These are phyloP conservation scores for Siphlonurus alternatus DNA, from an alignment of 2,888 invertebrate species.

Conservation along the genomic window DNA sequence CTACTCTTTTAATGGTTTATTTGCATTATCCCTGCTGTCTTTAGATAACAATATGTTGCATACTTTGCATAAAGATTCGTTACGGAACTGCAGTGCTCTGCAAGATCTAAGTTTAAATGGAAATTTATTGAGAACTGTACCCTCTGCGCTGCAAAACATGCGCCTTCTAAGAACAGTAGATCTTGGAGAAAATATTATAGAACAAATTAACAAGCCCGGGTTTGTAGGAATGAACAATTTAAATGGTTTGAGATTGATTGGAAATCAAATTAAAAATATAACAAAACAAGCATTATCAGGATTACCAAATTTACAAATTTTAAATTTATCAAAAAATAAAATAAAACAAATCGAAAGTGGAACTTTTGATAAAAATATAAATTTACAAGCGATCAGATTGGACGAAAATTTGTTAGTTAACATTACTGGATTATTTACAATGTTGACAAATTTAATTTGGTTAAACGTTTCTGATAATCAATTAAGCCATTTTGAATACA, in stretches of 20 bases:
- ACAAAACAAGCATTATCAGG: conserved; percentile 64
- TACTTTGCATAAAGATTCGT: conserved; percentile 72
- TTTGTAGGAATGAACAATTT: conserved; percentile 73
- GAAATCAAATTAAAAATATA: conserved; percentile 69
- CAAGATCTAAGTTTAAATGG: conserved; percentile 82
- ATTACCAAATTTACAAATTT: conserved; percentile 62
- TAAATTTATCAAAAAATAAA: conserved; percentile 76
- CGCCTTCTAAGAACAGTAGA: conserved; percentile 72
- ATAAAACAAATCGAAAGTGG: conserved; percentile 60
- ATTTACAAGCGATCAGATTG: conserved; percentile 68
- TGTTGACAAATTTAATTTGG: conserved; percentile 70
- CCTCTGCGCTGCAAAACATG: conserved; percentile 69
- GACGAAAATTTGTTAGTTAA: conserved; percentile 72
- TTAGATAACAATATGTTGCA: conserved; percentile 73
- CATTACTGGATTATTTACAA: conserved; percentile 66
- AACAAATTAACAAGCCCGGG: conserved; percentile 58
- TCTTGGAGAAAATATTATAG: conserved; percentile 79
- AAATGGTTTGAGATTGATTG: conserved; percentile 73
- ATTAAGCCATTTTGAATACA: conserved; percentile 76
- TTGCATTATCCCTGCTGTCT: conserved; percentile 67
- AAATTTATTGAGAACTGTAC: conserved; percentile 64
- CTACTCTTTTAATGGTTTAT: conserved; percentile 72
- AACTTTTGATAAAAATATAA: conserved; percentile 60
- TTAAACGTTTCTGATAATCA: conserved; percentile 83
- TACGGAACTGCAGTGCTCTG: conserved; percentile 76